Conservation (phyloP, 2,888 invertebrate species). For the Podotricha telesiphe region DNA sequence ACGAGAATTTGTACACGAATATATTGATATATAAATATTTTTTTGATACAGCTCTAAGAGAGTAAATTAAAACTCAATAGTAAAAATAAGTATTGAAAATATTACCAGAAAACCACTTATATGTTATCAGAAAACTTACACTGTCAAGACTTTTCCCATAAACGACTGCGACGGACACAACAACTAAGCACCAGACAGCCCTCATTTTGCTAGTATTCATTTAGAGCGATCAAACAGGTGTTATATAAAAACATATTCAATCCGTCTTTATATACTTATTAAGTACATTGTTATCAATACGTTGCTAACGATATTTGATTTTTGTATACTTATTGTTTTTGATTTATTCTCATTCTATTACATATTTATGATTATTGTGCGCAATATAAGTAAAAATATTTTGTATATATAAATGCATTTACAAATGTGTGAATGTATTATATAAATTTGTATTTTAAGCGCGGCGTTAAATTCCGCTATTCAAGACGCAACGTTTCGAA, state of each 20-base stretch:
- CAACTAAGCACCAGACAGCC: slow-evolving; percentile 2
- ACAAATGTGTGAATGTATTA: too few species aligned
- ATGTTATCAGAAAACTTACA: neutral
- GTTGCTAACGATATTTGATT: neutral
- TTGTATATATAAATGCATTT: neutral
- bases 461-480: too few species aligned
- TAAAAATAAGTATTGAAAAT: neutral
- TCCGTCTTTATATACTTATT: neutral
- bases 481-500: too few species aligned
- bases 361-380: neutral
- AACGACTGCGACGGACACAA: neutral
- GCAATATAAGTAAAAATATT: neutral
- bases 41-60: too few species aligned
- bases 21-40: too few species aligned
- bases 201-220: slow-evolving; percentile 2
- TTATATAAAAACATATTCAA: neutral
- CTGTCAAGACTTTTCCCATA: neutral
- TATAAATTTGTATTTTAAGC: too few species aligned
- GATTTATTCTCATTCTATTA: neutral
- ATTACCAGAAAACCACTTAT: too few species aligned
- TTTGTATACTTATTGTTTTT: neutral
- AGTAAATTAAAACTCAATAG: too few species aligned
- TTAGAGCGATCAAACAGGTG: neutral
- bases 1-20: too few species aligned
- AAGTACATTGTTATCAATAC: neutral